Conservation (phyloP, 2,797 vertebrate genomes). For the Notamacropus eugenii region DNA sequence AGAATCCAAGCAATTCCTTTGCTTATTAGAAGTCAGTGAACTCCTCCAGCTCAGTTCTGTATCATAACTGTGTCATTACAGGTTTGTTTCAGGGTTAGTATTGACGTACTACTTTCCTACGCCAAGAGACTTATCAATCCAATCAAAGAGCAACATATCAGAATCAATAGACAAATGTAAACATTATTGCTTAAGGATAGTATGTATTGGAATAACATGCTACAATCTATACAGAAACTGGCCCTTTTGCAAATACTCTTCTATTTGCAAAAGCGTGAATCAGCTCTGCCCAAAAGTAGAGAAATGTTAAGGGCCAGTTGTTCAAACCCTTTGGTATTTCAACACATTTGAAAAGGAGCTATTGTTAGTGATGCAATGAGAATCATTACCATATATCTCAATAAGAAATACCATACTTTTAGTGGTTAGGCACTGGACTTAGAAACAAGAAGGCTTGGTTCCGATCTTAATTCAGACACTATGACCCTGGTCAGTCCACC, state of each 20-base stretch:
- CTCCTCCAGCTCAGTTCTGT: background rate
- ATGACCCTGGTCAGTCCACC: background rate
- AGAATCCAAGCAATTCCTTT: background rate
- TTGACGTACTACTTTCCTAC: background rate
- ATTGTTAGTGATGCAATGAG: background rate
- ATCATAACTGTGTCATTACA: background rate
- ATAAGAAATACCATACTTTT: background rate
- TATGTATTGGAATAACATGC: background rate
- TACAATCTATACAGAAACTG: background rate
- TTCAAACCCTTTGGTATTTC: background rate
- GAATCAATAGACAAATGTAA: background rate
- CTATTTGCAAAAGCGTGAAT: background rate
- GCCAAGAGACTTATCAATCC: background rate
- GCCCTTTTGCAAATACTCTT: background rate
- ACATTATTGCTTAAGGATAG: background rate
- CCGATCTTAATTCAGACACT: background rate
- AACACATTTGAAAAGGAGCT: background rate
- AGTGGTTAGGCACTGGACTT: background rate
- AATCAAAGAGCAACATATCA: background rate
- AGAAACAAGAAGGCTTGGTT: background rate
- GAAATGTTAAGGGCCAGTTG: background rate
- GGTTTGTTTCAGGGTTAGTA: background rate
- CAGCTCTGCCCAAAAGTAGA: background rate
- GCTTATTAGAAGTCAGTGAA: background rate
- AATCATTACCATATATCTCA: background rate